These are phyloP conservation scores for Anastrepha ludens DNA, from an alignment of 1,140 invertebrate species.

Conservation along the genomic window DNA sequence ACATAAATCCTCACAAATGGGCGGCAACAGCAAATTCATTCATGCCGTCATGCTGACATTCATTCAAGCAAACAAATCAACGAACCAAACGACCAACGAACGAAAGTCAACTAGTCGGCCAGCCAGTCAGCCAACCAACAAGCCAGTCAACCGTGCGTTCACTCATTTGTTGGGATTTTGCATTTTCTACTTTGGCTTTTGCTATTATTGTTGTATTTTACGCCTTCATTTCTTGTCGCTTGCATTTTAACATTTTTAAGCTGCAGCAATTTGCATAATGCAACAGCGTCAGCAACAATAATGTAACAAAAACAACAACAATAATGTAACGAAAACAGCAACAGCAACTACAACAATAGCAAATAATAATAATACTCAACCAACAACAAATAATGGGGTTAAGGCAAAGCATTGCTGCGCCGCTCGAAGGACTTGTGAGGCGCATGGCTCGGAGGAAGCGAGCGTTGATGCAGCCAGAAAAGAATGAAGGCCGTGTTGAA, in stretches of 20 bases:
- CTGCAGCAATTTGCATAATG: slow-evolving; percentile 47
- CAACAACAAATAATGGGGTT: slow-evolving; percentile 34
- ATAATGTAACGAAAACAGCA: neutral
- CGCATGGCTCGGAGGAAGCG: neutral
- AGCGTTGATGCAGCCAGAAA: neutral
- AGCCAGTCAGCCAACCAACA: neutral
- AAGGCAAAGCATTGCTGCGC: slow-evolving; percentile 25
- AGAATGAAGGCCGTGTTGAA: slow-evolving; percentile 11
- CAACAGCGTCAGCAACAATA: slow-evolving; percentile 39
- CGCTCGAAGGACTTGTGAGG: neutral
- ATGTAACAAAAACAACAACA: neutral
- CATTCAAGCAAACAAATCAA: slow-evolving; percentile 14
- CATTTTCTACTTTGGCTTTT: neutral
- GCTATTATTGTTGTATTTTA: neutral
- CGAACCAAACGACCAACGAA: neutral
- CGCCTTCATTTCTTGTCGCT: neutral
- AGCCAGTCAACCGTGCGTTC: neutral
- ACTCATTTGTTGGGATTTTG: slow-evolving; percentile 21
- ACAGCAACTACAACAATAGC: neutral
- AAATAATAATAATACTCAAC: slow-evolving; percentile 16
- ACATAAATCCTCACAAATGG: slow-evolving; percentile 9
- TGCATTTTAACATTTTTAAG: neutral
- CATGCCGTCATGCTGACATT: neutral
- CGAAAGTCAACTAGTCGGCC: neutral
- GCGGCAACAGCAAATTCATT: neutral